phyloP scores from a whole-genome alignment of 2,797 vertebrate species.

The Halcyon badia region DNA sequence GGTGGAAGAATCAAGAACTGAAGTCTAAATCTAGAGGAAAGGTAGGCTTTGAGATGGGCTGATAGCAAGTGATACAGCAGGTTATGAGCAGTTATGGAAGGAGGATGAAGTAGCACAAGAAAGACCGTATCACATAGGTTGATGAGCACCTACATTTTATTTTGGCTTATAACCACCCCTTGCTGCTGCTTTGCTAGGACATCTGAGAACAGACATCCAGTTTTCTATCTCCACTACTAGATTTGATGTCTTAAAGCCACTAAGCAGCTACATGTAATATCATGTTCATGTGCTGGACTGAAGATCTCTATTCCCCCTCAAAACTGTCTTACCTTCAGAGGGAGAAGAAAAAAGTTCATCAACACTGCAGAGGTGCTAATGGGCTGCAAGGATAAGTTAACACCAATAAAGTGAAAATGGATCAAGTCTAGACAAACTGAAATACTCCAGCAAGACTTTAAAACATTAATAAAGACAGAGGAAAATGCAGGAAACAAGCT shows the following conservation, averaged over 20 bases:
- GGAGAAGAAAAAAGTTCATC: background rate
- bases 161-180: background rate
- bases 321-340: background rate
- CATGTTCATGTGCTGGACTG: background rate
- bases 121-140: background rate
- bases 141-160: background rate
- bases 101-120: background rate
- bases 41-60: conserved; percentile 16
- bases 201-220: background rate
- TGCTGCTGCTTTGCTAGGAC: background rate
- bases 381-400: background rate
- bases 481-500: background rate
- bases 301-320: background rate
- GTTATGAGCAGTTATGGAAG: background rate
- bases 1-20: conserved; percentile 50
- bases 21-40: conserved; percentile 46
- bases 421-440: background rate
- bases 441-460: background rate
- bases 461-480: background rate
- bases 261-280: background rate
- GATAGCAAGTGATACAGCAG: conserved; percentile 17
- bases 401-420: background rate
- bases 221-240: background rate
- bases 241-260: background rate
- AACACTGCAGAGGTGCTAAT: background rate